Conservation (phyloP, 2,888 invertebrate genomes). For the Ophion ventricosus region DNA sequence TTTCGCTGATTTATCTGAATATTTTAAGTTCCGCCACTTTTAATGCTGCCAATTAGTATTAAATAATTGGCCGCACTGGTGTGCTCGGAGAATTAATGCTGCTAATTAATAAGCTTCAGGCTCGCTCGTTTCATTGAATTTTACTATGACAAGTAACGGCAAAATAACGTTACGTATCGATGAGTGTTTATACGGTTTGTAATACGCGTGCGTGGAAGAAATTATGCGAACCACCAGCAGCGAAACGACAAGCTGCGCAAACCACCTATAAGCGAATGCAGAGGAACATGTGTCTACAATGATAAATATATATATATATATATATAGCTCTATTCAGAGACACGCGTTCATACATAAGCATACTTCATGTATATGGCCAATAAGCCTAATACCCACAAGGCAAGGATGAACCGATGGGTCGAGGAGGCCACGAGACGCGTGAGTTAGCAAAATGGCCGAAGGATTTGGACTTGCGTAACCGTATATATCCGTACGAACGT, state of each 20-base stretch:
- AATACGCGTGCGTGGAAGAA: no score
- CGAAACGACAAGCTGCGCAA: not conserved
- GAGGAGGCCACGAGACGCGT: constrained; percentile 68
- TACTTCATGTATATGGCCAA: not conserved
- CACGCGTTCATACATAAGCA: not conserved
- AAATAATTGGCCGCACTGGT: constrained; percentile 23
- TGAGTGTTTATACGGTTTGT: no score
- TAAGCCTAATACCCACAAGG: constrained; percentile 7
- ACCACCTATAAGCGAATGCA: no score
- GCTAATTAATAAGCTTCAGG: constrained; percentile 48
- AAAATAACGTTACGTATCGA: constrained; percentile 2
- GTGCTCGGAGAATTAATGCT: constrained; percentile 30
- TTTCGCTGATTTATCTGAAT: no score
- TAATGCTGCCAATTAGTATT: constrained; percentile 31
- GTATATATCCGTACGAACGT: constrained; percentile 24
- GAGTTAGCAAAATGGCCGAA: constrained; percentile 81
- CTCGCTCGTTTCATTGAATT: constrained; percentile 53
- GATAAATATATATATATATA: no score
- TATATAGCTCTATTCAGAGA: no score
- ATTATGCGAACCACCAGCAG: not conserved
- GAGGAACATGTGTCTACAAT: not conserved
- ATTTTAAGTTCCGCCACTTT: not conserved
- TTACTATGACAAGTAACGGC: constrained; percentile 41
- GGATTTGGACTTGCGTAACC: constrained; percentile 81
- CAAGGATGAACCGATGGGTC: constrained; percentile 53